These are phyloP conservation scores for Charadrius vociferus DNA, from an alignment of 2,113 vertebrate species.

Conservation along the genomic window DNA sequence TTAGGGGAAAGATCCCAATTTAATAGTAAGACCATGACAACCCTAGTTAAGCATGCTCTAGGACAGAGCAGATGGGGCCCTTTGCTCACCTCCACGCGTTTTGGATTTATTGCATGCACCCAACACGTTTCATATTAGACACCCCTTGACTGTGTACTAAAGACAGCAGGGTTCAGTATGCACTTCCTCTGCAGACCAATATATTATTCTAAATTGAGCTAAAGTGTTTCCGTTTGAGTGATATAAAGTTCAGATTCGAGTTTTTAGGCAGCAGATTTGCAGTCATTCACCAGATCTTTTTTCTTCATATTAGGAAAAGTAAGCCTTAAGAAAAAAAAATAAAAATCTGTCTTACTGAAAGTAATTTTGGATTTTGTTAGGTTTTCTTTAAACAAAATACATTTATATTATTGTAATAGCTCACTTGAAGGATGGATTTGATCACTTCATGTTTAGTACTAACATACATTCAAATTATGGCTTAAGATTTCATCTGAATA, in stretches of 20 bases:
- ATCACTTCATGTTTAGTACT: background rate
- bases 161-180: conserved; percentile 72
- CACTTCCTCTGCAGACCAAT: conserved; percentile 78
- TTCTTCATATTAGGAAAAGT: background rate
- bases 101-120: conserved; percentile 73
- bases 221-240: conserved; percentile 77
- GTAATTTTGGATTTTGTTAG: background rate
- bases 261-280: conserved; percentile 27
- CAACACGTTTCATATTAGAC: conserved; percentile 74
- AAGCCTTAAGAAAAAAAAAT: background rate
- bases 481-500: background rate
- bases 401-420: background rate
- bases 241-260: conserved; percentile 70
- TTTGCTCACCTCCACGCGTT: conserved; percentile 51
- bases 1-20: conserved; percentile 75
- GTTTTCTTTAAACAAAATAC: background rate
- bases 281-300: background rate
- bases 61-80: conserved; percentile 67
- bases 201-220: conserved; percentile 80
- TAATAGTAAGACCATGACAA: conserved; percentile 76
- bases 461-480: background rate
- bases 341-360: background rate
- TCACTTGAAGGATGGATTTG: background rate
- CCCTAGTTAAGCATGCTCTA: conserved; percentile 66
- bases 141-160: conserved; percentile 70